Evolutionary conservation across 53 echinoderm and acorn worm genomes (phyloP), one percentile per base, ranked within the genome.

Genomic region (Apostichopus leukothele): DNA sequence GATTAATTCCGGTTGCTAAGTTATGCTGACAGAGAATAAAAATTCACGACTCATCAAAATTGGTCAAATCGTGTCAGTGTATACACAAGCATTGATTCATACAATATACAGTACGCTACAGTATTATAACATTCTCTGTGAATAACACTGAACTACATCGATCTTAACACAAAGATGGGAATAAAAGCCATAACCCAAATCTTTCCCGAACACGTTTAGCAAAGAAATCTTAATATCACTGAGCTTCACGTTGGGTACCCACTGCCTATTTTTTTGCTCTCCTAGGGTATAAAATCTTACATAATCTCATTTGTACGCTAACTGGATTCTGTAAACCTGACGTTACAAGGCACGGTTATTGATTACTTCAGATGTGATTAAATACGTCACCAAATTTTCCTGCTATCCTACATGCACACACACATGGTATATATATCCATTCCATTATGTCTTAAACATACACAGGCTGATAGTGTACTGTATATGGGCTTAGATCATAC

Each of bases 361-460:
- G 71, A 71, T 71, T 71, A 71, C 71, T 71, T 6, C 71, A 71
- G 18, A 71, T n/a, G n/a, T 71, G 71, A 71, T 71, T 71, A 71
- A 71, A 71, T 71, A 71, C 63, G 63, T 63, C 63, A 63, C 51
- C 53, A 9, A 81, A 57, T 77, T 67, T 84, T 86, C 71, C 74
- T 71, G 86, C 68, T 54, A 86, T 77, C 52, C 68, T 87, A 87
- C 87, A 88, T 91, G 77, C 81, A 90, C 68, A n/a, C 39, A 78
- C 91, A 79, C 74, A 19, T 79, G 79, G 88, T 79, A 91, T 39
- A 39, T 39, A 39, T 74, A 59, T 78, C 79, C 74, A 73, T 88
- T 86, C 67, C 86, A 63, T 91, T 88, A 76, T 88, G 61, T 75
- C 68, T 66, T 79, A 74, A 78, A 83, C 88, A 91, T 79, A 91